These are phyloP conservation scores for Sisor rabdophorus DNA, from an alignment of 2,113 vertebrate species.

Conservation along the genomic window DNA sequence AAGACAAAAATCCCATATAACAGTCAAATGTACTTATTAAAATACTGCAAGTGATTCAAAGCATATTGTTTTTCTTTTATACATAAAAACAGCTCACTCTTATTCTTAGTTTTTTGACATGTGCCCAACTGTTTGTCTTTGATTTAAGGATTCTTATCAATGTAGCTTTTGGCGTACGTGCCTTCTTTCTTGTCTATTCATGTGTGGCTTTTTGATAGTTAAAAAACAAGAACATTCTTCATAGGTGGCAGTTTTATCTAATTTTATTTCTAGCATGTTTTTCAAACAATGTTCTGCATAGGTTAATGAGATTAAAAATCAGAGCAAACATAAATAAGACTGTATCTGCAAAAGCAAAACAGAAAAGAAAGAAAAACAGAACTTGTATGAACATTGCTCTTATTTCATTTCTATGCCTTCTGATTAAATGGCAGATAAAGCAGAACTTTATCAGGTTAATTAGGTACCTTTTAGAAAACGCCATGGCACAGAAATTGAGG, in stretches of 20 bases:
- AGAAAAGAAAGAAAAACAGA: slow-evolving; percentile 39
- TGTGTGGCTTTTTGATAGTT: slow-evolving; percentile 57
- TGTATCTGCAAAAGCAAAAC: slow-evolving; percentile 51
- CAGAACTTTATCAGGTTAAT: slow-evolving; percentile 48
- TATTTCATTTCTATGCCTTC: slow-evolving; percentile 34
- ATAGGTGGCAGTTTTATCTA: slow-evolving; percentile 63
- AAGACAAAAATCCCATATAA: not conserved
- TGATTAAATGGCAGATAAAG: slow-evolving; percentile 43
- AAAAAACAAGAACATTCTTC: slow-evolving; percentile 49
- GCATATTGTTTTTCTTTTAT: not conserved
- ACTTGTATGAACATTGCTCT: slow-evolving; percentile 5
- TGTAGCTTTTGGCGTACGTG: slow-evolving; percentile 43
- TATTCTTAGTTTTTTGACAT: slow-evolving; percentile 15
- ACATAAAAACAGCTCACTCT: slow-evolving; percentile 13
- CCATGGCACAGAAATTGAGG: slow-evolving; percentile 41
- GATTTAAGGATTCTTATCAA: slow-evolving; percentile 56
- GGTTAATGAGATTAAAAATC: slow-evolving; percentile 55
- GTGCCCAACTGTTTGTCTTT: slow-evolving; percentile 55
- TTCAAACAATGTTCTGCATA: slow-evolving; percentile 56
- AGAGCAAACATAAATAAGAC: slow-evolving; percentile 19
- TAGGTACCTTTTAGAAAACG: slow-evolving; percentile 50
- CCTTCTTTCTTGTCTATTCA: slow-evolving; percentile 44
- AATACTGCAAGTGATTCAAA: not conserved
- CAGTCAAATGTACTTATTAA: not conserved
- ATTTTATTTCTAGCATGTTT: slow-evolving; percentile 41